Base-by-base conservation (phyloP, 2,888 invertebrate species). In the Coelopa pilipes region DNA sequence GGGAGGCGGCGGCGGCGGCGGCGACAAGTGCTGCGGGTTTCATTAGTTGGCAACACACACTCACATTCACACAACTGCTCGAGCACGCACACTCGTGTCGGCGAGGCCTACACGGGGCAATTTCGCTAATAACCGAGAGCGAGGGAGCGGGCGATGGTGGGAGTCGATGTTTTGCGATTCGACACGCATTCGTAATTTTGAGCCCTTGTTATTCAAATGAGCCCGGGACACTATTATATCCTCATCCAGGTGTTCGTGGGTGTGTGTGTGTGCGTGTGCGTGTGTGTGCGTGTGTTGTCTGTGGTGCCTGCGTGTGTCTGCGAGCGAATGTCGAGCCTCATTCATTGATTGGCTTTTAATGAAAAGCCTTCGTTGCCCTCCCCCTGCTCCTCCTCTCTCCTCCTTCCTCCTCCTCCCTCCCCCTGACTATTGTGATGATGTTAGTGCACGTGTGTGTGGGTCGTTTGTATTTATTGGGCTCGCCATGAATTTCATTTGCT, bases 231-330 rank as follows among this genome's bases (percentile, higher is more conserved):
- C 45, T 46, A 53, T 21, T 75, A 66, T 62, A 19, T 53, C 57
- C 46, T 10, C 50, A 70, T 45, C 65, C 50, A 62, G 34, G 46
- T 49, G 10, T 34, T 12, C 24, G 1, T 69, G 10, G 7, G 76
- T 74, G 70, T 77, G 77, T 80, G 10, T 74, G 73, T 74, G 76
- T 78, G 71, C 71, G 55, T 70, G 67, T 62, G 19, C 60, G 19
- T 34, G 2, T 34, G 34, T 34, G 2, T 34, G 34, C 7, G 2
- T 34, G 34, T 34, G 2, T 7, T 4, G 34, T 7, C 7, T 34
- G 34, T 34, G 7, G 34, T 34, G n/a, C 34, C 34, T 34, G 34
- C 34, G 34, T 34, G 34, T 34, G n/a, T 69, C 1, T 59, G 21
- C 57, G 24, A 34, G 46, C 47, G 46, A 46, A 11, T 55, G 11